Base-by-base conservation (phyloP, 2,888 invertebrate species). In the Pyrochroa serraticornis region DNA sequence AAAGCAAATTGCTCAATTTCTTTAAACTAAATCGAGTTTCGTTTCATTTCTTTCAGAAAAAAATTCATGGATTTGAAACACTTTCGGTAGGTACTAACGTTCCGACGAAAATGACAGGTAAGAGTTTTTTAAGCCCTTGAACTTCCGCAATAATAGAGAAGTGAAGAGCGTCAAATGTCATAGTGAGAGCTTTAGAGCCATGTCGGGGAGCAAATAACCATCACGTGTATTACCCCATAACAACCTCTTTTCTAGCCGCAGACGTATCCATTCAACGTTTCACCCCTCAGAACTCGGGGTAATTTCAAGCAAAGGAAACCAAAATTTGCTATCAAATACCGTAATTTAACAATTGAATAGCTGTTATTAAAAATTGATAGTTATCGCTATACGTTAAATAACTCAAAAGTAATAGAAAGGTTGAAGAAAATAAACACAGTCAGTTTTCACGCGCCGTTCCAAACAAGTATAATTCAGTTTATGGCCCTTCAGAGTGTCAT, bases 391-490 rank as follows among this genome's bases (percentile, higher is more conserved):
- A 61, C 46, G 65, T 68, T 65, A 53, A 65, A 67, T 69, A 71
- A 67, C 61, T 67, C 63, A 53, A 64, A 63, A 67, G 60, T 68
- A 68, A 66, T 63, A 66, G 64, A 58, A 64, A 58, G 58, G 56
- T 57, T 66, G 64, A 70, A 69, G 63, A 71, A 72, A 75, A 73
- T 74, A 73, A 74, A 73, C 71, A 71, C 61, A 67, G 67, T 65
- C 62, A 73, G 71, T 75, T 76, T 74, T 75, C 74, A 69, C 74
- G 74, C 70, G 66, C 71, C 71, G 69, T 75, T 74, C 70, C 69
- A 67, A 73, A 73, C 74, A 70, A 74, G 71, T 72, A 75, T 76
- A 77, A 76, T 77, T 77, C 75, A 73, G 75, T 77, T 77, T 77
- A 77, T 70, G 68, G 70, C 71, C 69, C 75, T 74, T 72, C 68